phyloP scores from a whole-genome alignment of 2,888 invertebrate genomes.

The Chydorus sphaericus region DNA sequence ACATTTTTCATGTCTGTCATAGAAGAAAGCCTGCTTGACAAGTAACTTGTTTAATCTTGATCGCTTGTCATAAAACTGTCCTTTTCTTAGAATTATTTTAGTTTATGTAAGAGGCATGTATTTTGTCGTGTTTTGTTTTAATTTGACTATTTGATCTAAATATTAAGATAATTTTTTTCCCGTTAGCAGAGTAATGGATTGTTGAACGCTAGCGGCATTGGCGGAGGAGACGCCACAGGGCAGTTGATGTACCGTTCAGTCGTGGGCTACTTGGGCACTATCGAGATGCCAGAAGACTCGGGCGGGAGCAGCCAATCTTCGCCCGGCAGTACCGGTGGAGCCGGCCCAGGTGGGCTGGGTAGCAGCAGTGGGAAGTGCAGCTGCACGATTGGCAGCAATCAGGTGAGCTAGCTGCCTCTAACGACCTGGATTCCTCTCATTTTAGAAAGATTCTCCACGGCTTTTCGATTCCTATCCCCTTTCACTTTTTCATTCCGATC shows the following conservation, averaged over 20 bases:
- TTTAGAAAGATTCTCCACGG: neutral
- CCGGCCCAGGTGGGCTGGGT: neutral
- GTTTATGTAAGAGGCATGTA: too few relatives aligned
- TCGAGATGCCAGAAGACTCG: conserved; percentile 63
- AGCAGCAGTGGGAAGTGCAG: conserved; percentile 1
- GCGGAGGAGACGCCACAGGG: neutral
- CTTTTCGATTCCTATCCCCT: neutral
- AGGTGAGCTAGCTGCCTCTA: conserved; percentile 1
- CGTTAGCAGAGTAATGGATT: conserved; percentile 1
- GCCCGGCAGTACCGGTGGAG: conserved; percentile 1
- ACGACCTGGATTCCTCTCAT: neutral
- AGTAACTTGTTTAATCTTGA: too few relatives aligned
- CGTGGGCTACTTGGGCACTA: conserved; percentile 88
- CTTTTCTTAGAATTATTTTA: too few relatives aligned
- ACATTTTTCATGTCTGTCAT: neutral
- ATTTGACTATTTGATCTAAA: neutral
- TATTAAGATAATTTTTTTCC: too few relatives aligned
- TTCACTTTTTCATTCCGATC: neutral
- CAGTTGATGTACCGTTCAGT: conserved; percentile 44
- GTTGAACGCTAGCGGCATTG: neutral
- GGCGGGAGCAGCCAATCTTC: neutral
- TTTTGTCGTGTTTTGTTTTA: neutral
- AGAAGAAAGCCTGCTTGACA: neutral
- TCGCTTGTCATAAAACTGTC: too few relatives aligned
- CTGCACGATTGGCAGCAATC: conserved; percentile 13